Evolutionary conservation across 2,888 invertebrate genomes (phyloP).

Genomic region (Anagyrus pseudococci): DNA sequence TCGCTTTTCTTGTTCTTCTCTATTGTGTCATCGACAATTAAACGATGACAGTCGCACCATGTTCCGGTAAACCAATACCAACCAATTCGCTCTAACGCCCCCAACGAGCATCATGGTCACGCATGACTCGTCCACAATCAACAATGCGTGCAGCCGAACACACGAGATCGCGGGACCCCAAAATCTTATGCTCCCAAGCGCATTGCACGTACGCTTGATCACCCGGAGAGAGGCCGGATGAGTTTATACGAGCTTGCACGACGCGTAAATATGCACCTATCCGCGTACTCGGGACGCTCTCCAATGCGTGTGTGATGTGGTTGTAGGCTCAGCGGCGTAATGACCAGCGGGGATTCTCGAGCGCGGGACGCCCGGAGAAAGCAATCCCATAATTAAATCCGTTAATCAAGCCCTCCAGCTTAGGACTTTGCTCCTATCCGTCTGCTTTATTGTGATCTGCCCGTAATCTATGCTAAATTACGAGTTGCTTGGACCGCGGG

Average conservation of each 20-base stretch:
- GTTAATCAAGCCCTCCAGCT: slow-evolving; percentile 63
- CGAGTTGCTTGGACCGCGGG: slow-evolving; percentile 32
- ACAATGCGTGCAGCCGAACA: no score
- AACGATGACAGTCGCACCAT: no score
- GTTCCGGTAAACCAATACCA: no score
- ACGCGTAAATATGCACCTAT: slow-evolving; percentile 15
- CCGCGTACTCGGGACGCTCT: not conserved
- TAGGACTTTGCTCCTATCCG: slow-evolving; percentile 58
- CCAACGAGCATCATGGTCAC: no score
- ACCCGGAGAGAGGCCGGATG: not conserved
- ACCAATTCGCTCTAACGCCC: no score
- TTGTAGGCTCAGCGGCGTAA: slow-evolving; percentile 5
- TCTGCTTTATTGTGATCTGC: slow-evolving; percentile 61
- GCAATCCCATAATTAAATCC: slow-evolving; percentile 60
- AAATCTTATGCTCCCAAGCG: slow-evolving; percentile 31
- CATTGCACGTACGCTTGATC: not conserved
- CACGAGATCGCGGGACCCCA: no score
- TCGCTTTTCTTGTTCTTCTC: no score
- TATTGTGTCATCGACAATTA: no score
- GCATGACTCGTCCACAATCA: no score
- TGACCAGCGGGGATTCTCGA: no score
- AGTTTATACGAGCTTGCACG: slow-evolving; percentile 17
- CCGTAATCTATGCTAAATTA: slow-evolving; percentile 39
- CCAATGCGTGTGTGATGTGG: not conserved
- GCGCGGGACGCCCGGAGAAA: slow-evolving; percentile 25